Evolutionary conservation across 2,888 invertebrate species (phyloP).

Genomic region (Pristionchus fissidentatus): DNA sequence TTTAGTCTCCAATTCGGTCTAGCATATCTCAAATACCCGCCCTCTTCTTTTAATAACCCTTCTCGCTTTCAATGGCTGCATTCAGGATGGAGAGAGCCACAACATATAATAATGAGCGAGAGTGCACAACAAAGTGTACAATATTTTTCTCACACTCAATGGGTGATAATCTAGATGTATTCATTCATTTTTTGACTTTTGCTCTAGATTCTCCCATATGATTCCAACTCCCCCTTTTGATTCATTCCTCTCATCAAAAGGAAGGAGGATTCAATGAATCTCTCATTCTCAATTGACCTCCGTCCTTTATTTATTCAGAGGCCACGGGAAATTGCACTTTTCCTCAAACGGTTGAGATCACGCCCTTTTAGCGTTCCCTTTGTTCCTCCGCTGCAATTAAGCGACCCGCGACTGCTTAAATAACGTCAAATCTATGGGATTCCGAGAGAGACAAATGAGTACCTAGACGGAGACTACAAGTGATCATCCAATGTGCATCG

Average conservation of each 20-base stretch:
- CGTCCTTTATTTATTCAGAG: neutral
- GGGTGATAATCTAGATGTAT: slow-evolving; percentile 21
- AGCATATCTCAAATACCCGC: no score
- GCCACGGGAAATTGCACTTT: neutral
- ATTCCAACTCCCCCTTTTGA: neutral
- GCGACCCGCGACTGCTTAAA: neutral
- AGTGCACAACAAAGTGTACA: no score
- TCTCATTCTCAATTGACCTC: slow-evolving; percentile 20
- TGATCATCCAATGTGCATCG: neutral
- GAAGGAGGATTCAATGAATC: slow-evolving; percentile 16
- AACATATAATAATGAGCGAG: no score
- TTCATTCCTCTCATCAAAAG: slow-evolving; percentile 27
- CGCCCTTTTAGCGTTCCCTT: neutral
- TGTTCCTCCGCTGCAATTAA: slow-evolving; percentile 19
- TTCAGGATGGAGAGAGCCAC: neutral
- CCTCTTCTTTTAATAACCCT: slow-evolving; percentile 13
- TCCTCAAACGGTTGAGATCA: neutral
- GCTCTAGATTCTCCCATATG: neutral
- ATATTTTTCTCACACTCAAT: slow-evolving; percentile 21
- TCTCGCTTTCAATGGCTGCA: no score
- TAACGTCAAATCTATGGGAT: slow-evolving; percentile 2
- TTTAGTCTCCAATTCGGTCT: slow-evolving; percentile 2
- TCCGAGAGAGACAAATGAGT: slow-evolving; percentile 6
- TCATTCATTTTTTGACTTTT: no score
- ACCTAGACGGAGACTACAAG: neutral